A percentile compares a stretch with the other conserved stretches of the same genome.
phyloP scores from a whole-genome alignment of 1,140 invertebrate species.

The Cotesia vestalis region DNA sequence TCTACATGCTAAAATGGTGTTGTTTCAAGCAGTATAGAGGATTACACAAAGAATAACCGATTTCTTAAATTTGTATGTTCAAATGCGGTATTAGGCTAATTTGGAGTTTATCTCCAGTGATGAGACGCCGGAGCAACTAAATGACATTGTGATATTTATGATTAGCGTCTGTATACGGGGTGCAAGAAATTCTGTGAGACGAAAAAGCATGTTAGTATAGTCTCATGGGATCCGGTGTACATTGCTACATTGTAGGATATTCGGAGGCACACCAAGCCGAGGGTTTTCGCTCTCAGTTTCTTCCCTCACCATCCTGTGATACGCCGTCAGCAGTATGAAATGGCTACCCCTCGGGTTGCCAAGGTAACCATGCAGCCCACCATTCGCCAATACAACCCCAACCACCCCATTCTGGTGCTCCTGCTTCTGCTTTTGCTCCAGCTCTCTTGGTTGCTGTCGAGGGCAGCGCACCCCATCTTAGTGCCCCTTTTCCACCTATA shows the following conservation, averaged over 20 bases:
- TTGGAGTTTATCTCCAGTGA: constrained; percentile 38
- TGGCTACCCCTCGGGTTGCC: constrained; percentile 62
- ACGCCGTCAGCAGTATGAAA: constrained; percentile 62
- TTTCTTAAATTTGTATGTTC: constrained; percentile 17
- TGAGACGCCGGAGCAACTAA: constrained; percentile 30
- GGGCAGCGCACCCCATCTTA: constrained; percentile 37
- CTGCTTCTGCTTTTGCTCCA: constrained; percentile 25
- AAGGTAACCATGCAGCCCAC: constrained; percentile 61
- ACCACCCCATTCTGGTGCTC: constrained; percentile 37
- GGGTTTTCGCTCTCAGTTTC: constrained; percentile 45
- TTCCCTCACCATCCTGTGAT: constrained; percentile 47
- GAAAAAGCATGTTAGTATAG: constrained; percentile 8
- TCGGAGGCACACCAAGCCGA: constrained; percentile 46
- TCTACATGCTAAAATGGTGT: constrained; percentile 19
- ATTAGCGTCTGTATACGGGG: neutral
- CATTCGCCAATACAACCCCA: constrained; percentile 46
- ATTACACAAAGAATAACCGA: constrained; percentile 14
- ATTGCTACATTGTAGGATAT: constrained; percentile 24
- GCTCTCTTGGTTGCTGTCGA: constrained; percentile 39
- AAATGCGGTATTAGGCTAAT: constrained; percentile 47
- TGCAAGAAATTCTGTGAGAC: constrained; percentile 2
- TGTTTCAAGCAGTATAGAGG: constrained; percentile 3
- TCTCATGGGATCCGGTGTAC: constrained; percentile 24
- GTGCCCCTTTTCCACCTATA: constrained; percentile 12
- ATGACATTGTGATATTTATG: constrained; percentile 30